Base-by-base conservation (phyloP, 2,888 invertebrate species). In the Amiota minor region DNA sequence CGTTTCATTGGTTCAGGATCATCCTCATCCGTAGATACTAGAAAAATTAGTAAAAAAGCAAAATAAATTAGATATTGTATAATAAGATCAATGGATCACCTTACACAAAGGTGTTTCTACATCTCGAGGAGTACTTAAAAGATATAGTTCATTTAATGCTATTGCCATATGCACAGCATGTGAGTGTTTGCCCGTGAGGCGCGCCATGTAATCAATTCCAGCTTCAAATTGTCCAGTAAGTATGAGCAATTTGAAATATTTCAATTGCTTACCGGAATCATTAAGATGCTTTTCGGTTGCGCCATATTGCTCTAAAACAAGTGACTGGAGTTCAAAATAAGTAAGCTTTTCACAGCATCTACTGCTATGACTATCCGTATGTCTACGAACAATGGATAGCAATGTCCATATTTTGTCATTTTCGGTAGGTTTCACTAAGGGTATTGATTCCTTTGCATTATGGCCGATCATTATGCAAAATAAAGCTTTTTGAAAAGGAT, bases 151-250 rank as follows among this genome's bases (percentile, higher is more conserved):
- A 84, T 96, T 95, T 71, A 98, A 91, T 2, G 96, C 97, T 74
- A 98, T 92, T 0, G 98, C 98, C 91, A 98, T 94, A 88, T 98
- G 98, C 0, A 98, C 96, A 16, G 97, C 96, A 88, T 98, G 98
- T 11, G 95, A 93, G 86, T 96, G 92, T 87, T 93, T 94, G 80
- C 93, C 92, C 78, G 91, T 93, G 73, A 86, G 89, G 47, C 98
- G 93, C 0, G 96, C 95, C 71, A 99, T 90, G 89, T 98, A 98
- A 89, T 98, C 98, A 68, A 98, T 93, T 1, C 98, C 98, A 0
- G 97, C 95, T 90, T 99, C 98, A 91, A 98, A 98, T 89, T 98
- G n/a, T n/a, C n/a, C n/a, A n/a, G n/a, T n/a, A n/a, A n/a, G n/a
- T n/a, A n/a, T n/a, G n/a, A n/a, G n/a, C 0, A 90, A 88, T 93